A percentile compares a stretch with the other conserved stretches of the same genome.
These are phyloP conservation scores for Apteryx mantelli DNA, from an alignment of 2,113 vertebrate genomes.

Conservation along the genomic window DNA sequence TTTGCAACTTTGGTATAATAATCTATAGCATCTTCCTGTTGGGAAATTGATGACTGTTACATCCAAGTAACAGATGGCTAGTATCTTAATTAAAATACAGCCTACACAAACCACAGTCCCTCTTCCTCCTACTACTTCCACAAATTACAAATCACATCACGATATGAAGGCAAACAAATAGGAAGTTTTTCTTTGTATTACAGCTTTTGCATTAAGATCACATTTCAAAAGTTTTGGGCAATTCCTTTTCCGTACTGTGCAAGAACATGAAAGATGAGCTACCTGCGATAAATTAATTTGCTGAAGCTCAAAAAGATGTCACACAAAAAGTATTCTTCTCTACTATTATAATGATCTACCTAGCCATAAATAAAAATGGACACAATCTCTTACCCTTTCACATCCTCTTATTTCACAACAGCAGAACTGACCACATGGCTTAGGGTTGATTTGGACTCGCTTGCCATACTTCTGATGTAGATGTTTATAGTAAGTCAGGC, in stretches of 20 bases:
- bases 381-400: slow-evolving; percentile 78
- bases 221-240: neutral
- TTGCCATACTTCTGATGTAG: slow-evolving; percentile 74
- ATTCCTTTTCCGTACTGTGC: neutral
- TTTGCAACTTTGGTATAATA: slow-evolving; percentile 84
- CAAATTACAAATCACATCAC: neutral
- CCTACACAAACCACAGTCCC: neutral
- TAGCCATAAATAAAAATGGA: neutral
- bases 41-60: slow-evolving; percentile 13
- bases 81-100: neutral
- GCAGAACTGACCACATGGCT: slow-evolving; percentile 85
- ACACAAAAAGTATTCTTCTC: neutral
- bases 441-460: slow-evolving; percentile 81
- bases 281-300: neutral
- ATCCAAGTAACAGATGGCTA: neutral
- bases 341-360: neutral
- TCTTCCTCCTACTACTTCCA: neutral
- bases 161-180: neutral
- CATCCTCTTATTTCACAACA: slow-evolving; percentile 81
- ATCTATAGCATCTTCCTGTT: slow-evolving; percentile 90
- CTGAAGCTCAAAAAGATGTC: neutral
- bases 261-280: neutral
- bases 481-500: slow-evolving; percentile 85
- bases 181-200: neutral
- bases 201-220: neutral